phyloP scores from a whole-genome alignment of 1,140 invertebrate species.

The Steinernema khuongi region DNA sequence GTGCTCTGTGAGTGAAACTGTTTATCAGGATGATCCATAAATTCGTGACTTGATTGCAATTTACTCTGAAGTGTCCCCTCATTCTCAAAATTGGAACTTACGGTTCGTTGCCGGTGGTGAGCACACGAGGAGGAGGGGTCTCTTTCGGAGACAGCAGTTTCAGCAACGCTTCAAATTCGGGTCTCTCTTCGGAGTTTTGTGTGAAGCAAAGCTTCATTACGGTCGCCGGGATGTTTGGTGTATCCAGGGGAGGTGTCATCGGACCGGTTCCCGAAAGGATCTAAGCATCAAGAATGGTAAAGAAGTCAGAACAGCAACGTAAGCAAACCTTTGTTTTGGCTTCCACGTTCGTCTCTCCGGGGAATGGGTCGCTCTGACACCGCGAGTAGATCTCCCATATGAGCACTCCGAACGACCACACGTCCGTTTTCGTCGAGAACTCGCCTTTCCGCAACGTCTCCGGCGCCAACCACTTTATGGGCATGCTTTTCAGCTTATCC shows the following conservation, averaged over 20 bases:
- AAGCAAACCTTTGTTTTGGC: background rate
- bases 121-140: constrained; percentile 3
- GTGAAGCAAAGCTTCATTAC: constrained; percentile 22
- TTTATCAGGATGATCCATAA: too few species aligned
- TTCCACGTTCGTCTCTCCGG: background rate
- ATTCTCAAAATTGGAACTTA: too few species aligned
- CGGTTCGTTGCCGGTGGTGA: too few species aligned
- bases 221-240: background rate
- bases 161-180: constrained; percentile 23
- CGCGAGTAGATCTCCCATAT: constrained; percentile 33
- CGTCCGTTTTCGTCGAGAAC: constrained; percentile 82
- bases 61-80: too few species aligned
- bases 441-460: constrained; percentile 89
- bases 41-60: too few species aligned
- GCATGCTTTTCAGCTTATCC: constrained; percentile 62
- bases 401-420: constrained; percentile 69
- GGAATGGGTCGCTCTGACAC: background rate
- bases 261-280: constrained; percentile 17
- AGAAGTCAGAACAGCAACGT: background rate
- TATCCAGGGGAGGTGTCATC: background rate
- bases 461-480: constrained; percentile 82
- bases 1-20: too few species aligned
- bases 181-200: constrained; percentile 7
- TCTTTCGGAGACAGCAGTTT: constrained; percentile 20
- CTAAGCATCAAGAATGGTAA: background rate